These are phyloP conservation scores for Drosophila erecta DNA, from an alignment of 1,140 invertebrate species.

Conservation along the genomic window DNA sequence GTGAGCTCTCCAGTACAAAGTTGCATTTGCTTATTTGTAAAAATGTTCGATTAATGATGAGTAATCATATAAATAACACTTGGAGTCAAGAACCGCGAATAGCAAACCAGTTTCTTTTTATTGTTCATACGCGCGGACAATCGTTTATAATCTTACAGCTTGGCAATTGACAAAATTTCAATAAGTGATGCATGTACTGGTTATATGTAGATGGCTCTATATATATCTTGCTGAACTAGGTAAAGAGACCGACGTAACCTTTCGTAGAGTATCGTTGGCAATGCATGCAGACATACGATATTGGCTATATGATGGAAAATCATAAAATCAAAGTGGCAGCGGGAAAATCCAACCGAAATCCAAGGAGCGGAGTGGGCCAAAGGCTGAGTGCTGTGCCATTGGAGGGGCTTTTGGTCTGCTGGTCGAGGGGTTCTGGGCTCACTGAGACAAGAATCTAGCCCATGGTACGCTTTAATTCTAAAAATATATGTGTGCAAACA, in stretches of 20 bases:
- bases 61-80: neutral
- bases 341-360: slow-evolving; percentile 10
- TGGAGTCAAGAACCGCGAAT: neutral
- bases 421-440: neutral
- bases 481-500: slow-evolving; percentile 21
- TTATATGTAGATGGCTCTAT: neutral
- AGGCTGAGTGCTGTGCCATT: neutral
- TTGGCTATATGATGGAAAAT: slow-evolving; percentile 37
- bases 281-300: slow-evolving; percentile 18
- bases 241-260: rapidly evolving
- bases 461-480: slow-evolving; percentile 31
- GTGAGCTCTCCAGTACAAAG: neutral
- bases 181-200: neutral
- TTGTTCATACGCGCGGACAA: too few species aligned
- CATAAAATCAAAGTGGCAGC: slow-evolving; percentile 54
- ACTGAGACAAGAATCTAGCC: slow-evolving; percentile 31
- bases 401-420: neutral
- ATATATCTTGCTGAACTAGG: too few species aligned
- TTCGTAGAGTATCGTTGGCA: slow-evolving; percentile 13
- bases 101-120: slow-evolving; percentile 3
- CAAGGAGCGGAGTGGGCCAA: neutral
- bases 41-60: neutral
- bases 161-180: neutral
- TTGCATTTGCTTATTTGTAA: neutral
- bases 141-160: neutral